Evolutionary conservation across 2,888 invertebrate genomes (phyloP).

Genomic region (Adela reaumurella): DNA sequence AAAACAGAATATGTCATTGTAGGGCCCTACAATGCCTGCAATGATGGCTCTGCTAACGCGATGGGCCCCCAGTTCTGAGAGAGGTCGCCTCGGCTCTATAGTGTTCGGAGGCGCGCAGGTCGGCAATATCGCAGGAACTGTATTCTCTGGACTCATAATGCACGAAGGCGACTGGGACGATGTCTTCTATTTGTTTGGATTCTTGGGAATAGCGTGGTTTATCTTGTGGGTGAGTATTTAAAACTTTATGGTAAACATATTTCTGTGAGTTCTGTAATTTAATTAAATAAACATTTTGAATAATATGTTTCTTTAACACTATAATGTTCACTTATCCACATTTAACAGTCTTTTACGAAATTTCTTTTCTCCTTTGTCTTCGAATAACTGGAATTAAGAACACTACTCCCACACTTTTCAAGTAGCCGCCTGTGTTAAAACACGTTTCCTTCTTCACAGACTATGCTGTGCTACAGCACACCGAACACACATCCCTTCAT

Average conservation of each 20-base stretch:
- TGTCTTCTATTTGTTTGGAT: constrained; percentile 59
- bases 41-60: constrained; percentile 59
- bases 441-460: too few relatives aligned
- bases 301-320: neutral
- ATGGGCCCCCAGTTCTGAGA: constrained; percentile 58
- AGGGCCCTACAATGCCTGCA: constrained; percentile 62
- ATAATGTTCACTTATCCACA: neutral
- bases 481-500: constrained; percentile 54
- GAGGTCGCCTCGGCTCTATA: constrained; percentile 54
- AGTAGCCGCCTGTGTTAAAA: too few relatives aligned
- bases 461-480: constrained; percentile 44
- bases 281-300: too few relatives aligned
- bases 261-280: too few relatives aligned
- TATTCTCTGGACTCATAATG: constrained; percentile 50
- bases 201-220: constrained; percentile 50
- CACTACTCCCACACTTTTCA: too few relatives aligned
- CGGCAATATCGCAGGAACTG: constrained; percentile 52
- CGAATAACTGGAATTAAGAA: too few relatives aligned
- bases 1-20: too few relatives aligned
- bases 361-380: too few relatives aligned
- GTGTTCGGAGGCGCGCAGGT: constrained; percentile 58
- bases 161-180: constrained; percentile 50
- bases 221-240: constrained; percentile 39
- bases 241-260: too few relatives aligned
- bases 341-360: too few relatives aligned